Conservation (phyloP, 2,797 vertebrate species). For the Gadopsis bispinosus region DNA sequence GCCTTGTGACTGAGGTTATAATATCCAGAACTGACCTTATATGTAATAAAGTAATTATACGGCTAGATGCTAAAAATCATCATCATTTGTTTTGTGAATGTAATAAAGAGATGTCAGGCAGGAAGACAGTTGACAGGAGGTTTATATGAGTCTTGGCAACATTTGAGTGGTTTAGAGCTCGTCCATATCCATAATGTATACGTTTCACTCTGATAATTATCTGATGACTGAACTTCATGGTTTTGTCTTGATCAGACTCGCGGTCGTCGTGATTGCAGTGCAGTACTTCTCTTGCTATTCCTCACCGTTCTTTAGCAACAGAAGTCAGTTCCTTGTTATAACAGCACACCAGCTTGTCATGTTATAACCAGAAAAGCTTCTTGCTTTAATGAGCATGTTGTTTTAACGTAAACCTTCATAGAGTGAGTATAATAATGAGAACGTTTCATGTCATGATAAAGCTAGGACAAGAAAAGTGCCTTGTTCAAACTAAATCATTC, state of each 20-base stretch:
- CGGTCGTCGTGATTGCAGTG: no score
- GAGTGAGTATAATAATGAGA: no score
- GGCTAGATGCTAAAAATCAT: background rate
- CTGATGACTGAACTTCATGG: background rate
- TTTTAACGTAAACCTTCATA: no score
- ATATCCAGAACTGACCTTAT: background rate
- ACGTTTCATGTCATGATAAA: no score
- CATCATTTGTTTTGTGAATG: background rate
- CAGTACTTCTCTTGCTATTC: no score
- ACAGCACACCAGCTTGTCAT: no score
- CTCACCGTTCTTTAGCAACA: no score
- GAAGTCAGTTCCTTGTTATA: no score
- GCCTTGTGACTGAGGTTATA: background rate
- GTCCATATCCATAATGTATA: background rate
- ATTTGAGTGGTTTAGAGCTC: background rate
- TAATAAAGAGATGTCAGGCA: background rate
- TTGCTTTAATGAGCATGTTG: no score
- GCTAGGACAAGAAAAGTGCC: no score
- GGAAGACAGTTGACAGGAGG: background rate
- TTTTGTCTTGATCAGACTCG: background rate
- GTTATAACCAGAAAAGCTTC: no score
- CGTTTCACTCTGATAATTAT: background rate
- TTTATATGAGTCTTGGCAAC: background rate
- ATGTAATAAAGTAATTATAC: background rate
- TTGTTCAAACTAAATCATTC: no score